A percentile compares a stretch with the other conserved stretches of the same genome.
Evolutionary conservation across 2,888 invertebrate species (phyloP).

Genomic region (Psylliodes chrysocephalus): DNA sequence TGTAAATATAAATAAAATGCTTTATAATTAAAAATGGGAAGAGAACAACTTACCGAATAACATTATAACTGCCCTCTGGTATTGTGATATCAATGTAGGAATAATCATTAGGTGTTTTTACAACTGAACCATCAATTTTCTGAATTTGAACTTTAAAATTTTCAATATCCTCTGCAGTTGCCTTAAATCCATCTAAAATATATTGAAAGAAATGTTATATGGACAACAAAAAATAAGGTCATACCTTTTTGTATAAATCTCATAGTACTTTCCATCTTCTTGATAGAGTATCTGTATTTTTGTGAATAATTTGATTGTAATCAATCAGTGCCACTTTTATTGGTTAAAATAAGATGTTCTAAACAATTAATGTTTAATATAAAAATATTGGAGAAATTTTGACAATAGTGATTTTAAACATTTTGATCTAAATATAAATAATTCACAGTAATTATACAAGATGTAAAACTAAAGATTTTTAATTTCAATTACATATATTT

Average conservation of each 20-base stretch:
- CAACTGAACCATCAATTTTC: constrained; percentile 59
- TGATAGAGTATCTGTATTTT: constrained; percentile 2
- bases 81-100: constrained; percentile 58
- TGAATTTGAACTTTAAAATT: constrained; percentile 57
- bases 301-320: constrained; percentile 14
- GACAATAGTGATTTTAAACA: no score
- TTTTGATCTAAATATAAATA: no score
- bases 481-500: neutral
- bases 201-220: constrained; percentile 3
- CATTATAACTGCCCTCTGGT: constrained; percentile 58
- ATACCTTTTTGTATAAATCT: constrained; percentile 54
- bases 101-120: constrained; percentile 53
- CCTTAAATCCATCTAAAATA: constrained; percentile 51
- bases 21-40: no score
- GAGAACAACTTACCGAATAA: constrained; percentile 55
- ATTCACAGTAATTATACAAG: neutral
- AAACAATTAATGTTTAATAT: no score
- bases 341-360: no score
- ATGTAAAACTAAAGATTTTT: neutral
- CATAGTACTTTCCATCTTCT: constrained; percentile 51
- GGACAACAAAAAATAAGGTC: neutral
- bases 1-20: no score
- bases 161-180: constrained; percentile 51
- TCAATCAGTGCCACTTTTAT: constrained; percentile 24
- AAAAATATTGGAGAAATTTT: no score